Evolutionary conservation across 2,888 invertebrate species (phyloP).

Genomic region (Nephrotoma flavescens): DNA sequence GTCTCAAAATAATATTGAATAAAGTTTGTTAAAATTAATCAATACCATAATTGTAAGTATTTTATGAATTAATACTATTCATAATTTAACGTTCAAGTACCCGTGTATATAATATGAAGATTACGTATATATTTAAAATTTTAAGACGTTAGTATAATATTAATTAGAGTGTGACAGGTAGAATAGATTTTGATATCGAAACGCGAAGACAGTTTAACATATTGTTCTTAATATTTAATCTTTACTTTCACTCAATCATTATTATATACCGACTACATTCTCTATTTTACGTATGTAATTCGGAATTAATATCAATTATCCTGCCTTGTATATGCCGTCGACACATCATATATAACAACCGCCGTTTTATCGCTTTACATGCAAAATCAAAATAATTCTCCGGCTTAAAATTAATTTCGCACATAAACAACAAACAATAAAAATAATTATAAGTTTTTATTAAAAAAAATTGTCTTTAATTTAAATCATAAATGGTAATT

Average conservation of each 20-base stretch:
- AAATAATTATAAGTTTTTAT: background rate
- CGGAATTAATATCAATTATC: background rate
- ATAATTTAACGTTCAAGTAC: background rate
- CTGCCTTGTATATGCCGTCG: background rate
- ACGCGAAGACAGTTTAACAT: background rate
- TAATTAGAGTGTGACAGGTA: background rate
- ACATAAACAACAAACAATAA: background rate
- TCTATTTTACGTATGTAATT: background rate
- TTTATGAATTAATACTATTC: background rate
- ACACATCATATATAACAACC: background rate
- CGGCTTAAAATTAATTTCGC: background rate
- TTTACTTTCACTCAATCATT: background rate
- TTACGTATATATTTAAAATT: background rate
- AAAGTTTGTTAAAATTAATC: too few species aligned
- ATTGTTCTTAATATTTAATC: background rate
- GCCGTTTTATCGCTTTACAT: background rate
- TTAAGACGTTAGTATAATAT: background rate
- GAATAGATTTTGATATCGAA: background rate
- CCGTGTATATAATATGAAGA: background rate
- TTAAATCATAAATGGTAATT: background rate
- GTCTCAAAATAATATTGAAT: too few species aligned
- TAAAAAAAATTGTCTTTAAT: background rate
- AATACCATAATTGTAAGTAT: background rate
- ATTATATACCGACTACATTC: background rate
- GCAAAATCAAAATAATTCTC: background rate